Base-by-base conservation (phyloP, 2,888 invertebrate genomes). In the Ligdia adustata region DNA sequence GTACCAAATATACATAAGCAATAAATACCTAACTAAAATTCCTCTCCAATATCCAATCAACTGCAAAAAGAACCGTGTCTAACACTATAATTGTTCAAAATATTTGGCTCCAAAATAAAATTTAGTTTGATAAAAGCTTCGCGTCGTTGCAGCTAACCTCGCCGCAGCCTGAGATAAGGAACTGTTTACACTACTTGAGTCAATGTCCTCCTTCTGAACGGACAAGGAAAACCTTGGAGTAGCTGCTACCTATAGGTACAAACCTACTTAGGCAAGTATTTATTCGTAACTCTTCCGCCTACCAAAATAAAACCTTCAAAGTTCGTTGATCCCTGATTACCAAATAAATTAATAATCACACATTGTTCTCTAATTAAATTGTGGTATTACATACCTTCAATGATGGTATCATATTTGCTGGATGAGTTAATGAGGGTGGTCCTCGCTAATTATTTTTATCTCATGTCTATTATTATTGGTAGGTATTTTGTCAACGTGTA, bases 101-200 rank as follows among this genome's bases (percentile, higher is more conserved):
- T 11, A 22, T 37, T 32, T 45, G 40, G 13, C 47, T 55, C 47
- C 35, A 48, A 53, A 46, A 40, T 18, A 27, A 22, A 52, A 38
- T 72, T 66, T 73, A 77, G 70, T 75, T 77, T 83, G 85, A 86
- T 87, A 88, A 87, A 87, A 86, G 88, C 85, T 86, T 82, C 79
- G 72, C 74, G 75, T 71, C 73, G 68, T 59, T 72, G 75, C 74
- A 74, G 72, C 74, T 73, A 80, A 82, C 77, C 79, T 81, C 70
- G 72, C 28, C 31, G 41, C 40, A 46, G 27, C 41, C 27, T 22
- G 42, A 88, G 90, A 90, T 90, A 90, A 90, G 89, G 85, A 87
- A 87, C 83, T 90, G 89, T 90, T 89, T 90, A 90, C 90, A 85
- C 82, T 86, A 74, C 81, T 85, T 86, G 80, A 86, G 90, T 90